Evolutionary conservation across 2,797 vertebrate species (phyloP).

Genomic region (Macroramphosus scolopax): DNA sequence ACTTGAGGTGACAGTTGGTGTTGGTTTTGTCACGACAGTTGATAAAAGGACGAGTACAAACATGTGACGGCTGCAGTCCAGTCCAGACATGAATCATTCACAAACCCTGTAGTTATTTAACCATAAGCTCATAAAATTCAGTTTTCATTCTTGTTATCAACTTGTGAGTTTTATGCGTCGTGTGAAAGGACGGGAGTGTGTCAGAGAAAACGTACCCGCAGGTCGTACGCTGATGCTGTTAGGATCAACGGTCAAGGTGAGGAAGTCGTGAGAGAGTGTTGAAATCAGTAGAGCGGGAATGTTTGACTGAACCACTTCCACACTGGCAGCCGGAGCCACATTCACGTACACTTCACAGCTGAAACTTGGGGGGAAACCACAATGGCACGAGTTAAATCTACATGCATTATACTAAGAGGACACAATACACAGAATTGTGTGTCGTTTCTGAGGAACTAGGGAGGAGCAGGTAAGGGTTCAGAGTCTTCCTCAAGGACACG

Average conservation of each 20-base stretch:
- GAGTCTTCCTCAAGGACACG: too few species aligned
- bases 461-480: too few species aligned
- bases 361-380: constrained; percentile 56
- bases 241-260: constrained; percentile 43
- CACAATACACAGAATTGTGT: neutral
- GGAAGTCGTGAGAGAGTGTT: constrained; percentile 20
- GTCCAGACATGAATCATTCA: too few species aligned
- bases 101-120: too few species aligned
- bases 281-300: constrained; percentile 43
- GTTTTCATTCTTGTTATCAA: too few species aligned
- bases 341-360: constrained; percentile 49
- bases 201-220: constrained; percentile 68
- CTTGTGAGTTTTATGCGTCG: too few species aligned
- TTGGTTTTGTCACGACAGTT: constrained; percentile 26
- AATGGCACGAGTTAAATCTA: neutral
- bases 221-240: constrained; percentile 56
- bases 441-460: neutral
- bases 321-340: constrained; percentile 53
- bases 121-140: too few species aligned
- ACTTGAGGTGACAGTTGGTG: constrained; percentile 6
- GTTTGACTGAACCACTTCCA: constrained; percentile 47
- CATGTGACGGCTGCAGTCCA: too few species aligned
- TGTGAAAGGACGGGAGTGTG: neutral
- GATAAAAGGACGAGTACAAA: neutral
- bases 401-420: neutral